Percentiles rank a stretch among this genome's conserved stretches.
phyloP scores from a whole-genome alignment of 2,797 vertebrate species.

The Yasuhikotakia modesta region DNA sequence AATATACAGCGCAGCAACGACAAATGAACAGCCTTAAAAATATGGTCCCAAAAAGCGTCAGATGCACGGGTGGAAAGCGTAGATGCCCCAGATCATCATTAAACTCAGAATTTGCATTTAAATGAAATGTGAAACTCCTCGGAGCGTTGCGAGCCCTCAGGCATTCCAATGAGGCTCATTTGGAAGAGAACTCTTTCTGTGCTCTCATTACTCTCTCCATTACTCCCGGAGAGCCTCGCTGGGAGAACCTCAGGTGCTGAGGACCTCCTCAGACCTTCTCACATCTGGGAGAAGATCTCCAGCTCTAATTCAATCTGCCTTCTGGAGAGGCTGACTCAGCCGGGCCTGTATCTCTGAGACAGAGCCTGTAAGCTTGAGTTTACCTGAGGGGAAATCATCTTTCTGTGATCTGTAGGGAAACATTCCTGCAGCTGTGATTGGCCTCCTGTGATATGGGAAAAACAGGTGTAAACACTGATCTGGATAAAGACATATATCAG shows the following conservation, averaged over 20 bases:
- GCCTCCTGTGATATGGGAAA: not conserved
- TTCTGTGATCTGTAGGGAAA: constrained; percentile 12
- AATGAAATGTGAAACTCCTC: constrained; percentile 52
- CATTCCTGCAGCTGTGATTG: not conserved
- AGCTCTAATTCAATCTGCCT: constrained; percentile 44
- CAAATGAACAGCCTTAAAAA: constrained; percentile 38
- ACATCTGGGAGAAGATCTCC: constrained; percentile 28
- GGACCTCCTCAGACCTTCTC: constrained; percentile 10
- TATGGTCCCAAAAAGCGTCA: constrained; percentile 4
- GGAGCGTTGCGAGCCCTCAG: constrained; percentile 15
- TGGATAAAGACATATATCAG: not conserved
- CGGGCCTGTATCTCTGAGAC: constrained; percentile 35
- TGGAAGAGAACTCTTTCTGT: constrained; percentile 13
- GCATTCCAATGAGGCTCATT: constrained; percentile 19
- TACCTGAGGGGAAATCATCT: constrained; percentile 3
- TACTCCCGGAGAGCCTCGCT: not conserved
- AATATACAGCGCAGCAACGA: constrained; percentile 1
- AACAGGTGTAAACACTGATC: not conserved
- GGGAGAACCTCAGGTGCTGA: constrained; percentile 21
- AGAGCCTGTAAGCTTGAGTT: constrained; percentile 11
- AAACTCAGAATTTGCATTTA: constrained; percentile 58
- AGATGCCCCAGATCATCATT: constrained; percentile 52
- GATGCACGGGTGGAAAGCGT: constrained; percentile 11
- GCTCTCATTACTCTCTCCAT: constrained; percentile 31
- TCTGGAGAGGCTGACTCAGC: constrained; percentile 46